Conservation (phyloP, 2,888 invertebrate species). For the Kuschelorhynchus macadamiae region DNA sequence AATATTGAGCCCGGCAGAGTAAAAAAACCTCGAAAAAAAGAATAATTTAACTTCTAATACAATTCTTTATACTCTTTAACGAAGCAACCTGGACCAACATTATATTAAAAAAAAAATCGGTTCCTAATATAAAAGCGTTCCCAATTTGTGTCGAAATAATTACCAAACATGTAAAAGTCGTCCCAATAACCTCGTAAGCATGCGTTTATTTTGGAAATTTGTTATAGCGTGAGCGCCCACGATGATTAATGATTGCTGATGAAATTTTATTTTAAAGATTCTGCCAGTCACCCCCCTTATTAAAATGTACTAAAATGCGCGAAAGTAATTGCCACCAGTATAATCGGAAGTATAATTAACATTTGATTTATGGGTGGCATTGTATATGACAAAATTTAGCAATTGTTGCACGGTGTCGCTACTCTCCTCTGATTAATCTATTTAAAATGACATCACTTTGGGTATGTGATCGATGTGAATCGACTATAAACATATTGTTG, state of each 20-base stretch:
- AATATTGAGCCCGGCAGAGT: too few relatives aligned
- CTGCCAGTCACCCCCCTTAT: constrained; percentile 61
- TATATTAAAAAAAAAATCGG: too few relatives aligned
- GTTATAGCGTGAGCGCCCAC: constrained; percentile 38
- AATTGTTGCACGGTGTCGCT: constrained; percentile 34
- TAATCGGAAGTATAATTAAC: constrained; percentile 52
- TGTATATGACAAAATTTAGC: constrained; percentile 44
- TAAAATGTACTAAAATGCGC: constrained; percentile 55
- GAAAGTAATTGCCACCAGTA: constrained; percentile 58
- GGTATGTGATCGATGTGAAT: constrained; percentile 17
- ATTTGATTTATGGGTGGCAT: constrained; percentile 47
- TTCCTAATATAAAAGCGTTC: constrained; percentile 4
- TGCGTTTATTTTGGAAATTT: constrained; percentile 47
- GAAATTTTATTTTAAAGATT: constrained; percentile 60
- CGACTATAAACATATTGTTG: neutral
- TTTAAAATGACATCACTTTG: constrained; percentile 31
- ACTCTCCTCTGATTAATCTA: constrained; percentile 29
- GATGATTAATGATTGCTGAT: constrained; percentile 59
- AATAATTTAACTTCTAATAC: too few relatives aligned
- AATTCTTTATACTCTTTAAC: too few relatives aligned
- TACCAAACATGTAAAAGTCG: constrained; percentile 35
- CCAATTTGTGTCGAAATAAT: constrained; percentile 20
- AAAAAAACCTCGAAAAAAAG: too few relatives aligned
- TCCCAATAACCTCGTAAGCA: constrained; percentile 37
- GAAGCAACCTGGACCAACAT: too few relatives aligned